Conservation (phyloP, 2,797 vertebrate species). For the Discoglossus pictus region DNA sequence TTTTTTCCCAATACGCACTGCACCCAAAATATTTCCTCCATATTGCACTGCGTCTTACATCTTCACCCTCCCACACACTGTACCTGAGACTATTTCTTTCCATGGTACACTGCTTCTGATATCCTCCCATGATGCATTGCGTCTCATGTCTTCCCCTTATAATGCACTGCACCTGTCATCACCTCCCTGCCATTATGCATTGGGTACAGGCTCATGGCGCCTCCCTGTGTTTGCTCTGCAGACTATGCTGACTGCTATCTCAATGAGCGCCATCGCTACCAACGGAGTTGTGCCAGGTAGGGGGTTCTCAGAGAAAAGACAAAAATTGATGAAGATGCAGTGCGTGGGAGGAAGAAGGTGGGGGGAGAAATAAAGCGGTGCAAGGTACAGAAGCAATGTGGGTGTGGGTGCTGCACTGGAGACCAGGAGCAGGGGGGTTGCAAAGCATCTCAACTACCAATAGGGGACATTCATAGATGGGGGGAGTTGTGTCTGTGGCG, state of each 20-base stretch:
- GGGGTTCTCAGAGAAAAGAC: constrained; percentile 47
- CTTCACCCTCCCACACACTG: constrained; percentile 46
- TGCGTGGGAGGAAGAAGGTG: constrained; percentile 51
- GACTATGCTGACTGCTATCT: constrained; percentile 99
- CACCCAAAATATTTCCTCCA: constrained; percentile 23
- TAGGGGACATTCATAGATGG: too few species aligned
- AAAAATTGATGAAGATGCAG: constrained; percentile 1
- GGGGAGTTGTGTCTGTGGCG: too few species aligned
- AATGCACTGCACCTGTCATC: constrained; percentile 51
- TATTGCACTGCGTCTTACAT: constrained; percentile 48
- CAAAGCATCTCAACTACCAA: too few species aligned
- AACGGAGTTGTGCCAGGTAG: constrained; percentile 98
- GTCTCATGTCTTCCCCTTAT: constrained; percentile 46
- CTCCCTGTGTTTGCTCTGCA: constrained; percentile 64
- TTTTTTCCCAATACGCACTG: constrained; percentile 26
- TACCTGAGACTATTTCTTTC: constrained; percentile 43
- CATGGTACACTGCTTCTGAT: constrained; percentile 49
- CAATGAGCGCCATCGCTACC: constrained; percentile 98
- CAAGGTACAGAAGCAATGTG: constrained; percentile 54
- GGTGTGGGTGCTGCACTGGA: constrained; percentile 31
- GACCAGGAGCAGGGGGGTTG: constrained; percentile 7
- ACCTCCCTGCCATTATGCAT: constrained; percentile 46
- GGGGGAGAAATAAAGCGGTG: constrained; percentile 54
- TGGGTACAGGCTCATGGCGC: constrained; percentile 47
- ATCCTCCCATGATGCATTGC: constrained; percentile 52